phyloP scores from a whole-genome alignment of 2,888 invertebrate species.

The Drosophila infuscata region DNA sequence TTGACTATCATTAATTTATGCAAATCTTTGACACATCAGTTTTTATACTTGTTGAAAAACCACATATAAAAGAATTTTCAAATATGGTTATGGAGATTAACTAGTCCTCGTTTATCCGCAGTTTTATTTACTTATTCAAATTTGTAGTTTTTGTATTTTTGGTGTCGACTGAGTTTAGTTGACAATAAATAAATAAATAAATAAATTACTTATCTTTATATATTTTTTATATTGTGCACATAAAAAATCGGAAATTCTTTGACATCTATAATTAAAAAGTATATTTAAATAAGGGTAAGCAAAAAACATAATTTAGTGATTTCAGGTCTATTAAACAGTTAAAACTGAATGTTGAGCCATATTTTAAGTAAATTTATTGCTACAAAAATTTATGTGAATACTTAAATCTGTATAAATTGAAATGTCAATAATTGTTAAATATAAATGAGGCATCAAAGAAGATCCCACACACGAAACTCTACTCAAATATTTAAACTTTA shows the following conservation, averaged over 20 bases:
- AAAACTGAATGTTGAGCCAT: not conserved
- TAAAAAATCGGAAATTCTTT: conserved; percentile 43
- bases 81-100: not conserved
- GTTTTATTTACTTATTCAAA: not conserved
- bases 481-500: conserved; percentile 1
- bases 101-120: no score
- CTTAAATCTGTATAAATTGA: no score
- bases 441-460: not conserved
- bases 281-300: conserved; percentile 40
- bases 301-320: conserved; percentile 24
- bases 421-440: not conserved
- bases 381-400: not conserved
- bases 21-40: not conserved
- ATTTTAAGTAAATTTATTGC: not conserved
- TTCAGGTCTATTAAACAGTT: conserved; percentile 35
- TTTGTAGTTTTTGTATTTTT: conserved; percentile 14
- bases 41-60: not conserved
- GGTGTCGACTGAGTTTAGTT: not conserved
- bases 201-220: no score
- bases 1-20: not conserved
- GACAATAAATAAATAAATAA: no score
- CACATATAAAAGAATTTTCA: not conserved
- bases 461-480: not conserved
- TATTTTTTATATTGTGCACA: no score
- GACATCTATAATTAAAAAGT: conserved; percentile 70